Base-by-base conservation (phyloP, 2,888 invertebrate species). In the Pachydiplax longipennis region DNA sequence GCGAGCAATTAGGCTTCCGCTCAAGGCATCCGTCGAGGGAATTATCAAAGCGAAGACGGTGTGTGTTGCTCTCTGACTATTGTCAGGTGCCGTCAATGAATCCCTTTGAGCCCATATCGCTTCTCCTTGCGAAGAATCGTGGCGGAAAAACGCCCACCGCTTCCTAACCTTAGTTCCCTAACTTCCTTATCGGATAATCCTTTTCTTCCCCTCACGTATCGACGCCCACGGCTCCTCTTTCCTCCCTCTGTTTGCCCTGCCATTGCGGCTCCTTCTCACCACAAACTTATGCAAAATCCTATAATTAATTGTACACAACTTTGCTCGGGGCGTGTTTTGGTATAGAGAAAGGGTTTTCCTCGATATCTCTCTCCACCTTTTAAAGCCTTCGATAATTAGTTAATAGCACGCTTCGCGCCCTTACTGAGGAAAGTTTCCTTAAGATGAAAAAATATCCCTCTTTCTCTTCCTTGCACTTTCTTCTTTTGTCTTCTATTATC, bases 291-390 rank as follows among this genome's bases (percentile, higher is more conserved):
- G 58, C 83, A 58, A 58, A 83, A 83, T 83, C 58, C 83, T 83
- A 58, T 83, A 35, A 58, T 83, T 83, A 83, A 83, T 83, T 83
- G 58, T 83, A 83, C 53, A 83, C 53, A 83, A 83, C 37, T 53
- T 83, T 53, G 35, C 83, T 15, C 83, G 83, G 58, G 58, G 44
- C 83, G 83, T 58, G 58, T 48, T 53, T 53, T 48, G 82, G 25
- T 35, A 58, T 31, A 83, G 31, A 58, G n/a, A 35, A 18, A 58
- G 83, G 58, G 58, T 58, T 83, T 83, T 58, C 58, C 81, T n/a
- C 40, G 48, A 25, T 15, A 3, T 13, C 53, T 53, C 12, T 13
- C 82, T 53, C 48, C 31, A 35, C 35, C 53, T 15, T 83, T 58
- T 58, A 58, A 58, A 83, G 58, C 58, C 58, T 10, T 31, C 83